Evolutionary conservation across 2,113 vertebrate genomes (phyloP).

Genomic region (Orcinus orca): DNA sequence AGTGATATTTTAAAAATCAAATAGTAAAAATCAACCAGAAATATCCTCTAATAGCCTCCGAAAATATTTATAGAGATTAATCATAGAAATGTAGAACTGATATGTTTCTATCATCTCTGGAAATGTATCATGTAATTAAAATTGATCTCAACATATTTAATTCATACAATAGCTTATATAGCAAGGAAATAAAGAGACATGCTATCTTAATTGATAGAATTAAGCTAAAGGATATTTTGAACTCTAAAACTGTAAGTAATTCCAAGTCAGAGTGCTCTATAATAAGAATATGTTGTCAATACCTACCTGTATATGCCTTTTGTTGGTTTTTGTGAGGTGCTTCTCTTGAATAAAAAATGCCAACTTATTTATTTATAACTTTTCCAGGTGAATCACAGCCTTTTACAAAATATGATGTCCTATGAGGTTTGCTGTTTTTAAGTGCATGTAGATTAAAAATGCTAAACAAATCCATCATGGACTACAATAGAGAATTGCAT

Average conservation of each 20-base stretch:
- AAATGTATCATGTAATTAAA: not conserved
- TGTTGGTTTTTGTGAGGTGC: not conserved
- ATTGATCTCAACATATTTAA: not conserved
- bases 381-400: not conserved
- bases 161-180: not conserved
- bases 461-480: slow-evolving; percentile 42
- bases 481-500: not conserved
- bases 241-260: not conserved
- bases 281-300: not conserved
- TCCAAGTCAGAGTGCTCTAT: not conserved
- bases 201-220: not conserved
- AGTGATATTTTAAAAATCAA: not conserved
- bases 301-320: not conserved
- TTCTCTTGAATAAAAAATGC: not conserved
- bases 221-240: not conserved
- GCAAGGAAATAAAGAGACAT: not conserved
- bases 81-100: not conserved
- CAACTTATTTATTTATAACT: not conserved
- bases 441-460: not conserved
- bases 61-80: not conserved
- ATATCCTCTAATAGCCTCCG: not conserved
- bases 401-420: not conserved
- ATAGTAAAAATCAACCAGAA: not conserved
- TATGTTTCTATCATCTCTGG: not conserved
- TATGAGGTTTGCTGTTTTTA: not conserved